A percentile compares a stretch with the other conserved stretches of the same genome.
These are phyloP conservation scores for Echinarachnius parma DNA, from an alignment of 53 echinoderm and acorn worm species.

Conservation along the genomic window DNA sequence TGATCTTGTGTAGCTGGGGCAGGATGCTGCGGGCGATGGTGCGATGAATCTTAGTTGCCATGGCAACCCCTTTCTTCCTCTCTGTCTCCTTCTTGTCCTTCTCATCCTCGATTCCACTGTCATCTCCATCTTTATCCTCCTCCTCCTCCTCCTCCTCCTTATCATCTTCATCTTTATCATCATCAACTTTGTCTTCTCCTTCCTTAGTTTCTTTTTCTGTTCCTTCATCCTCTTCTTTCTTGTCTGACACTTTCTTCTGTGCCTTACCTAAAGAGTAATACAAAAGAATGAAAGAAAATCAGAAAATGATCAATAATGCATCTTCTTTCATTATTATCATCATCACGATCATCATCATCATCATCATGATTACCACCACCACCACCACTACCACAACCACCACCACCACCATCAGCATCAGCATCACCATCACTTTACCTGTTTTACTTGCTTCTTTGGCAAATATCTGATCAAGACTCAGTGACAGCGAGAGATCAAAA, in stretches of 20 bases:
- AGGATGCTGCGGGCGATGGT: constrained; percentile 85
- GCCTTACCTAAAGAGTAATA: too few species aligned
- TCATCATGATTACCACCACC: too few species aligned
- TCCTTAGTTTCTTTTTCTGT: not conserved
- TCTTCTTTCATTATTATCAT: not conserved
- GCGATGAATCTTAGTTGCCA: constrained; percentile 86
- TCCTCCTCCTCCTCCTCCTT: constrained; percentile 34
- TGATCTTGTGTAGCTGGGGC: constrained; percentile 74
- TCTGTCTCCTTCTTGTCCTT: constrained; percentile 24
- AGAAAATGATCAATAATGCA: too few species aligned
- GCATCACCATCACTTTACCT: constrained; percentile 1
- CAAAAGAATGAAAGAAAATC: too few species aligned
- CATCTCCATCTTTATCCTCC: constrained; percentile 35
- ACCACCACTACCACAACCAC: too few species aligned
- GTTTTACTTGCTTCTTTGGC: too few species aligned
- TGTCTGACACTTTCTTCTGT: too few species aligned
- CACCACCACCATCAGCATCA: too few species aligned
- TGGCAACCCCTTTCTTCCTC: constrained; percentile 31
- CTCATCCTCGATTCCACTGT: constrained; percentile 42
- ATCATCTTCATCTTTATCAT: constrained; percentile 26
- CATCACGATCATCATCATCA: too few species aligned
- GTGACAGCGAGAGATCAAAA: constrained; percentile 81
- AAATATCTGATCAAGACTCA: constrained; percentile 33
- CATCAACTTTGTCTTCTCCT: constrained; percentile 3
- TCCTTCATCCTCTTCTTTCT: not conserved